A percentile compares a stretch with the other conserved stretches of the same genome.
These are phyloP conservation scores for Ephialtes manifestator DNA, from an alignment of 2,888 invertebrate genomes.

Conservation along the genomic window DNA sequence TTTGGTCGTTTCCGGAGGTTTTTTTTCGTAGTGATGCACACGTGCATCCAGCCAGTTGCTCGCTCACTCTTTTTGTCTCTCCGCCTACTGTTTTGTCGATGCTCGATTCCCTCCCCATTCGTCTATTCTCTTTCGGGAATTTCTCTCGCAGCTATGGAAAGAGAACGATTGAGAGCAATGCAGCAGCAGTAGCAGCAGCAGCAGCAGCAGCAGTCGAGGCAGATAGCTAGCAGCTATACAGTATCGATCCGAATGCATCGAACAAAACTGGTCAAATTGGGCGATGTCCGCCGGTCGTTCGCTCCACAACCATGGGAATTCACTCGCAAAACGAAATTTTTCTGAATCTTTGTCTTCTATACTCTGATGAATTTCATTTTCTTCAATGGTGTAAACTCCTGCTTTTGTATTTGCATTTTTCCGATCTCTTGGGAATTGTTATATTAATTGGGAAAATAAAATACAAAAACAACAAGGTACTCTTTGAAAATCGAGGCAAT, in stretches of 20 bases:
- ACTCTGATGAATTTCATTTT: background rate
- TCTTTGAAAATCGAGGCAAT: conserved; percentile 18
- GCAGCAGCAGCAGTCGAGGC: conserved; percentile 27
- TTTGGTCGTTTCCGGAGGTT: conserved; percentile 71
- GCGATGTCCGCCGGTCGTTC: conserved; percentile 59
- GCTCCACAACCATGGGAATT: background rate
- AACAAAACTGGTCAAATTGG: conserved; percentile 67
- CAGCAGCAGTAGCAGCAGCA: conserved; percentile 20
- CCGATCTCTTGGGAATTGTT: background rate
- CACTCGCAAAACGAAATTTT: conserved; percentile 1
- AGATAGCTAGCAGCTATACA: conserved; percentile 30
- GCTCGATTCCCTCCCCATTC: conserved; percentile 55
- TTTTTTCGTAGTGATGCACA: conserved; percentile 50
- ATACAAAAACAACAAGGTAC: background rate
- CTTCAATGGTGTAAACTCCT: background rate
- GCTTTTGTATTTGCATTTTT: background rate
- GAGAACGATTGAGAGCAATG: conserved; percentile 44
- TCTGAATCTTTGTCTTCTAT: background rate
- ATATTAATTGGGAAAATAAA: background rate
- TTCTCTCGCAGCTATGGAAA: conserved; percentile 59
- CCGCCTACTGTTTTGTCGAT: conserved; percentile 50
- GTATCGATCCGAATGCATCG: conserved; percentile 51
- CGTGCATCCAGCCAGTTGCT: conserved; percentile 62
- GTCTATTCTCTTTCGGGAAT: conserved; percentile 58
- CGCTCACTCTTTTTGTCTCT: conserved; percentile 36